Percentiles rank a stretch among this genome's conserved stretches.
These are phyloP conservation scores for Calliopum simillimum DNA, from an alignment of 2,888 invertebrate species.

Conservation along the genomic window DNA sequence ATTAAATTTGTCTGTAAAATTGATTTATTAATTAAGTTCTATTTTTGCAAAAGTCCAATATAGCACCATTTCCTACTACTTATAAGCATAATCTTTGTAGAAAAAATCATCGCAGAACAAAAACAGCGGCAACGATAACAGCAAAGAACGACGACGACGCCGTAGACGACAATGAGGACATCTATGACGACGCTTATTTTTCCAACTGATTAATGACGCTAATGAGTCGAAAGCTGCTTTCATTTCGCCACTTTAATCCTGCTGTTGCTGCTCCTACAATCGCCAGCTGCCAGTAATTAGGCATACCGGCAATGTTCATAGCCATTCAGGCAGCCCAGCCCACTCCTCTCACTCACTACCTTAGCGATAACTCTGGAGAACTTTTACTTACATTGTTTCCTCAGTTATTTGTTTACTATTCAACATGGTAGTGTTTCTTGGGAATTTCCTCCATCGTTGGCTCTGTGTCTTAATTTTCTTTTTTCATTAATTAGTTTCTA, in stretches of 20 bases:
- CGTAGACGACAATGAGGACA: no score
- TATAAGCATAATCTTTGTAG: no score
- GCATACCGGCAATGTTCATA: not conserved
- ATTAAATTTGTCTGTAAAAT: no score
- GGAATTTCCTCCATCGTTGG: not conserved
- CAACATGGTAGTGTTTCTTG: not conserved
- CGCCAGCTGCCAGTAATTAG: conserved; percentile 15
- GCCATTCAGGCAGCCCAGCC: not conserved
- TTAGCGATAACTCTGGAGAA: not conserved
- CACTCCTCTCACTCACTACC: not conserved
- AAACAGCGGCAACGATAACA: no score
- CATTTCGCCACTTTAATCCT: conserved; percentile 5
- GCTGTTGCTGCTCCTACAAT: not conserved
- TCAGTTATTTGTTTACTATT: not conserved
- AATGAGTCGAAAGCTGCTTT: conserved; percentile 46
- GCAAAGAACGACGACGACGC: no score
- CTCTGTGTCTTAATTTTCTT: not conserved
- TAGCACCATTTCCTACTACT: no score
- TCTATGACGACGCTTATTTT: conserved; percentile 29
- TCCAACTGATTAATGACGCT: conserved; percentile 48
- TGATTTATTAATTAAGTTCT: no score
- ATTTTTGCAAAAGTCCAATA: no score
- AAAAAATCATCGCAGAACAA: no score
- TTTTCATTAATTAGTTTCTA: not conserved
- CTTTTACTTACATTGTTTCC: not conserved